Base-by-base conservation (phyloP, 1,140 invertebrate species). In the Calephelis nemesis region DNA sequence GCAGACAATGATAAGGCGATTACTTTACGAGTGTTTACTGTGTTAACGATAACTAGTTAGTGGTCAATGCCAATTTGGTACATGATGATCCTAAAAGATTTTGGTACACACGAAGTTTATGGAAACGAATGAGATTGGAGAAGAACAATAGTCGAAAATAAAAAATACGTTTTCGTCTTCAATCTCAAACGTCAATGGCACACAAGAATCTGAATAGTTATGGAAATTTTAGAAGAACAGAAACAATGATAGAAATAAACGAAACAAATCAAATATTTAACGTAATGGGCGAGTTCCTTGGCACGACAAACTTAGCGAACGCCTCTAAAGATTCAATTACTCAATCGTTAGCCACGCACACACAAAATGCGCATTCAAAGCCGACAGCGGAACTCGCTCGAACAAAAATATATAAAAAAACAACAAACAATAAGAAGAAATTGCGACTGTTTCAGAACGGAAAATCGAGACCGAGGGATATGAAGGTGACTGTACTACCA, bases 401-500 rank as follows among this genome's bases (percentile, higher is more conserved):
- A 73, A 71, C 74, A 70, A 71, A 65, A 67, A 66, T 70, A 72
- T 67, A 15, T 74, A 42, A 72, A 72, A 72, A 77, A 75, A 69
- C 63, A 72, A 79, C 19, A 77, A 74, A 74, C 75, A 60, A 70
- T 76, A 84, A 81, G 74, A 76, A 85, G 85, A 89, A 88, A 89
- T 87, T 89, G 88, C 88, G 88, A 91, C 87, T 91, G 87, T 78
- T 83, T 84, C 81, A 88, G 84, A 88, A 79, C 72, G 83, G 81
- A 86, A 84, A 77, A 81, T 70, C 77, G 79, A 82, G 78, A 74
- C 81, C 77, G 78, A 85, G 82, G 74, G 77, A 70, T 82, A 85
- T 82, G 69, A 89, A 91, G 93, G 93, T 93, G 93, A 93, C 93
- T 94, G 95, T 96, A 96, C 95, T 97, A 96, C 96, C 96, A 95